Evolutionary conservation across 2,113 vertebrate genomes (phyloP).

Genomic region (Oncorhynchus nerka): DNA sequence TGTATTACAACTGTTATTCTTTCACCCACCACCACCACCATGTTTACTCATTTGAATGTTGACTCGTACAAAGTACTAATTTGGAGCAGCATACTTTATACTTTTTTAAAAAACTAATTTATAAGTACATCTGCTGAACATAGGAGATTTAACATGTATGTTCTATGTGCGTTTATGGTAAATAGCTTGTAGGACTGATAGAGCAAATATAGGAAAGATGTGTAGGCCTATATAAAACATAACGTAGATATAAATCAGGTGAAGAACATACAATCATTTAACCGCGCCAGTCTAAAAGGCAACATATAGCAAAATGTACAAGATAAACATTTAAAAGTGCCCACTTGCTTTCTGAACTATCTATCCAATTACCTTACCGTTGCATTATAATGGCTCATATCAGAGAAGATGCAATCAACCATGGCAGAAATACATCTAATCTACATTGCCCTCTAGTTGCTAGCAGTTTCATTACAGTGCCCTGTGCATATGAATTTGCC

Average conservation of each 20-base stretch:
- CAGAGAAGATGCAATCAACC: constrained; percentile 7
- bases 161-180: constrained; percentile 55
- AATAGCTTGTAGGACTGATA: constrained; percentile 68
- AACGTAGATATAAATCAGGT: constrained; percentile 27
- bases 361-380: constrained; percentile 25
- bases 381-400: constrained; percentile 31
- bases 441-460: neutral
- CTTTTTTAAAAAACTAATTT: constrained; percentile 22
- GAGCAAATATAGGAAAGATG: constrained; percentile 48
- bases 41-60: constrained; percentile 28
- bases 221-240: constrained; percentile 47
- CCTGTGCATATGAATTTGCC: constrained; percentile 14
- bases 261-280: constrained; percentile 55
- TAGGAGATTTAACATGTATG: constrained; percentile 25
- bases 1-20: constrained; percentile 25
- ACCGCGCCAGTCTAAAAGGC: constrained; percentile 40
- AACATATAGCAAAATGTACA: constrained; percentile 41
- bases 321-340: constrained; percentile 33
- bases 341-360: constrained; percentile 36
- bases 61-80: constrained; percentile 32
- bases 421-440: neutral
- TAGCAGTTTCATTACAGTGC: constrained; percentile 16
- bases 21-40: constrained; percentile 35
- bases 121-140: constrained; percentile 35
- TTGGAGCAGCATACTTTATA: constrained; percentile 44